Base-by-base conservation (phyloP, 2,113 vertebrate species). In the Chlorodrepanis virens region DNA sequence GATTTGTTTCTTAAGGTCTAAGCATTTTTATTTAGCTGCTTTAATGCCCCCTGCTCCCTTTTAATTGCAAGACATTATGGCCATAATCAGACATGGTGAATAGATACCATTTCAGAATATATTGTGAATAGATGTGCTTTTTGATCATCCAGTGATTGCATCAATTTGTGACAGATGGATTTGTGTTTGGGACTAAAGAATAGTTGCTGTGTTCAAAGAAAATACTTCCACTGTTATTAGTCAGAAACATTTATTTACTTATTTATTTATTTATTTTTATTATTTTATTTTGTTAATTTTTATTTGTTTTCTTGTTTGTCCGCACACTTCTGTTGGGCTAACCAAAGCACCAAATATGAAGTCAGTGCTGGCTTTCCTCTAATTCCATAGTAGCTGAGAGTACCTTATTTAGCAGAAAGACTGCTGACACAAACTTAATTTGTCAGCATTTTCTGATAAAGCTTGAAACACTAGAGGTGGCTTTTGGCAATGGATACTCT, bases 1-100 rank as follows among this genome's bases (percentile, higher is more conserved):
- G 14, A 5, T 83, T 92, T 45, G 4, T 76, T 90, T 83, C 52
- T 40, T 54, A 57, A 65, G 11, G 11, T 56, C 6, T 61, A 28
- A 60, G 3, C 6, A 35, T 82, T 81, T 87, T 81, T 59, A 49
- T 64, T 72, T 50, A 39, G 5, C 15, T 67, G 9, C 0, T 33
- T 39, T 60, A n/a, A n/a, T 45, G 27, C 1, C 0, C 4, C 4
- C 14, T 12, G 5, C 3, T 27, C 12, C 22, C 10, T 37, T 69
- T 74, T 64, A 67, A 47, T 44, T 57, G 29, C 10, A 64, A 49
- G 33, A 68, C 5, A 6, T 44, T 67, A 39, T 54, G 29, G 23
- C 49, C 52, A 49, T 67, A 70, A 67, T 63, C n/a, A 40, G 49
- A 56, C 22, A 15, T 23, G 13, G 23, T 72, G 31, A 84, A 67